Evolutionary conservation across 2,888 invertebrate genomes (phyloP).

Genomic region (Mylabris sibirica): DNA sequence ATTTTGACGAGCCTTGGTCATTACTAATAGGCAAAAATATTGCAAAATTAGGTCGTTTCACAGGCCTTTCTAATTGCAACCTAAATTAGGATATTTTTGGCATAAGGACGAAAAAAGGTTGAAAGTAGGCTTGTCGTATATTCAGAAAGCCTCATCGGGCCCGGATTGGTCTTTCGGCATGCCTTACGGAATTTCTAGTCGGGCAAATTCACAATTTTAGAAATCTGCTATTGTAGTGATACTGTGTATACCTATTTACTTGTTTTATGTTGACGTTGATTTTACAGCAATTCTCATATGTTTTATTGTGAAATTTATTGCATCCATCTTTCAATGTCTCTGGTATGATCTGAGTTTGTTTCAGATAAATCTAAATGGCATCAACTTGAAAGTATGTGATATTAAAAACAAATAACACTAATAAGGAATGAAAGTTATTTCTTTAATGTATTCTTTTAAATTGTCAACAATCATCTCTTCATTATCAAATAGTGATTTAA

Average conservation of each 20-base stretch:
- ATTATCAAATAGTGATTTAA: not conserved
- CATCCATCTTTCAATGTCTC: slow-evolving; percentile 4
- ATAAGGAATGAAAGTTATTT: slow-evolving; percentile 2
- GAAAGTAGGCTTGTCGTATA: too few relatives aligned
- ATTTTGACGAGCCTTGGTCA: too few relatives aligned
- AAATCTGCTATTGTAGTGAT: too few relatives aligned
- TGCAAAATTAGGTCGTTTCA: too few relatives aligned
- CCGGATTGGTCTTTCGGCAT: too few relatives aligned
- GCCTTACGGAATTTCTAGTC: too few relatives aligned
- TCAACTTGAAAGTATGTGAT: not conserved
- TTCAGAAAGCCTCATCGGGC: too few relatives aligned
- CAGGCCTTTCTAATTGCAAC: too few relatives aligned
- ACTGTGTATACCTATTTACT: not conserved
- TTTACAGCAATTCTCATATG: not conserved
- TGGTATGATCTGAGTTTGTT: not conserved
- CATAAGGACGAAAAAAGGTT: too few relatives aligned
- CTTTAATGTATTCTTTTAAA: not conserved
- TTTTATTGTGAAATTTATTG: not conserved
- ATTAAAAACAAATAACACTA: not conserved
- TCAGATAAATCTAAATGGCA: not conserved
- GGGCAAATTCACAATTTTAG: not conserved
- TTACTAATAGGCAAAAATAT: too few relatives aligned
- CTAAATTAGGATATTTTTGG: too few relatives aligned
- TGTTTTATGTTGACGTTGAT: not conserved
- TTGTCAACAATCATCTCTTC: not conserved